These are phyloP conservation scores for Lissonota sp. DNA, from an alignment of 2,888 invertebrate species.

Conservation along the genomic window DNA sequence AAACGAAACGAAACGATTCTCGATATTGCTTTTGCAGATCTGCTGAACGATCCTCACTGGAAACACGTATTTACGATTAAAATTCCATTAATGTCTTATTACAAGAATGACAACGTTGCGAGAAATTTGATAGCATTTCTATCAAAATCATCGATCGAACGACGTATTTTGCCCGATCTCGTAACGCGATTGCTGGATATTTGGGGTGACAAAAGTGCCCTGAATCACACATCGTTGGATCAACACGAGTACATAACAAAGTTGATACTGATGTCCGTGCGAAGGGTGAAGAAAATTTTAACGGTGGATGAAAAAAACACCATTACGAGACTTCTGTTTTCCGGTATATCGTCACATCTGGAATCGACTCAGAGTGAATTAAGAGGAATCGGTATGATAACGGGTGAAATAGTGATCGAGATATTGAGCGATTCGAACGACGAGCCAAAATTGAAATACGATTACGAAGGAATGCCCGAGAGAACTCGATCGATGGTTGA, in stretches of 20 bases:
- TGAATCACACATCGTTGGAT: conserved; percentile 87
- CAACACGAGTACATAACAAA: conserved; percentile 90
- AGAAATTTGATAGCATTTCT: conserved; percentile 88
- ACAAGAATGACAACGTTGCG: conserved; percentile 84
- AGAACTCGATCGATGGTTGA: conserved; percentile 85
- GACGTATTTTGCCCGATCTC: conserved; percentile 82
- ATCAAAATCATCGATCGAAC: conserved; percentile 79
- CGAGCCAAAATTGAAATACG: conserved; percentile 87
- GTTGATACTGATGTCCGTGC: conserved; percentile 86
- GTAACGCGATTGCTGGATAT: conserved; percentile 86
- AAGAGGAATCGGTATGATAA: conserved; percentile 90
- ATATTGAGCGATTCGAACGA: conserved; percentile 83
- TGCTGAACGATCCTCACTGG: conserved; percentile 84
- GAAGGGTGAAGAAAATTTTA: conserved; percentile 82
- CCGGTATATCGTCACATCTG: conserved; percentile 89
- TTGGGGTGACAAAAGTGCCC: conserved; percentile 89
- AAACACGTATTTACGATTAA: conserved; percentile 87
- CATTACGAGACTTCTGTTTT: conserved; percentile 86
- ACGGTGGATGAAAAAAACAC: conserved; percentile 74
- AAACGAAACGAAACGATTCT: conserved; percentile 81
- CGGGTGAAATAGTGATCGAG: conserved; percentile 88
- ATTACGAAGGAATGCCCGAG: conserved; percentile 86
- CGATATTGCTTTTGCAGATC: conserved; percentile 85
- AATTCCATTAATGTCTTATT: conserved; percentile 86
- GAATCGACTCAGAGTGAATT: conserved; percentile 87